Conservation (phyloP, 2,113 vertebrate genomes). For the Oxyura jamaicensis region DNA sequence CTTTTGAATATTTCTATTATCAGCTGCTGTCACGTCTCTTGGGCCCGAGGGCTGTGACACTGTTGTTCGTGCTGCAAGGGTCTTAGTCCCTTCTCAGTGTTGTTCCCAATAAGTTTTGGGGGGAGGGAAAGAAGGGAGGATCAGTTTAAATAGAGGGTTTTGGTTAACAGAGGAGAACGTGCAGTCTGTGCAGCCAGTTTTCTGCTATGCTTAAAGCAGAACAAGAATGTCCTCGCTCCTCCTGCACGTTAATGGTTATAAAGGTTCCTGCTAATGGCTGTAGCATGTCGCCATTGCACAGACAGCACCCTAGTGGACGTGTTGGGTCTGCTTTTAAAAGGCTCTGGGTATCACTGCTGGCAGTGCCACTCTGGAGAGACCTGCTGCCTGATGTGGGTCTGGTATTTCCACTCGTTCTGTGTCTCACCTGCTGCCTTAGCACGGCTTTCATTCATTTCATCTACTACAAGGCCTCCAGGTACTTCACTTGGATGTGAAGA, state of each 20-base stretch:
- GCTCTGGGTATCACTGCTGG: background rate
- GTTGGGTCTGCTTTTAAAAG: too few species aligned
- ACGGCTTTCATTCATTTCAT: background rate
- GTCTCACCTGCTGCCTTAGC: background rate
- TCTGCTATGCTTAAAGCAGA: background rate
- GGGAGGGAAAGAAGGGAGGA: background rate
- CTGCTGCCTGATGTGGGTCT: background rate
- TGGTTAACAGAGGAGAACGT: background rate
- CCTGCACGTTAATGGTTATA: background rate
- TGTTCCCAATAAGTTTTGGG: background rate
- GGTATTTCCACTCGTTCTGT: background rate
- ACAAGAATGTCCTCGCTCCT: background rate
- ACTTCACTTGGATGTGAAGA: background rate
- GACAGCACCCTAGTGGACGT: background rate
- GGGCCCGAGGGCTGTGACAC: background rate
- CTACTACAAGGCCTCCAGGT: background rate
- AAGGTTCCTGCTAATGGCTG: background rate
- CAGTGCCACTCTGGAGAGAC: background rate
- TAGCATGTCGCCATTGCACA: rapidly evolving
- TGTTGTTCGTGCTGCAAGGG: rapidly evolving
- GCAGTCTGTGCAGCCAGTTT: rapidly evolving
- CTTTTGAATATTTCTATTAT: background rate
- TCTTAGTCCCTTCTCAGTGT: background rate
- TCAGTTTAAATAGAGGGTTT: background rate
- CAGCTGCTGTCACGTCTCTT: background rate